phyloP scores from a whole-genome alignment of 1,140 invertebrate genomes.

The Papilio helenus region DNA sequence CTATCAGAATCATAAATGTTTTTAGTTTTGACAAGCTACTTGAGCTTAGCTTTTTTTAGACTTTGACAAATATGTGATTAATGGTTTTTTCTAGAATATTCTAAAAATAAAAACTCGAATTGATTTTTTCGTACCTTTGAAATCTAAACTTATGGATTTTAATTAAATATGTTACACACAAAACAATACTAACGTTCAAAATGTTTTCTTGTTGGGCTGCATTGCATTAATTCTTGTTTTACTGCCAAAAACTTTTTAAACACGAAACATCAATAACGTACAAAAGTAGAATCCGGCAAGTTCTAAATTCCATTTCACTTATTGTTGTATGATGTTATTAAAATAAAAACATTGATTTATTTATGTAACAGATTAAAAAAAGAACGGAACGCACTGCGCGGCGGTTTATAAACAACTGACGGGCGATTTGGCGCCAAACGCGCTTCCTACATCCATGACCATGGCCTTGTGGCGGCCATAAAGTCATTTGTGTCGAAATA shows the following conservation, averaged over 20 bases:
- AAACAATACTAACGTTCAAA: constrained; percentile 28
- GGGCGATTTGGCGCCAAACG: constrained; percentile 43
- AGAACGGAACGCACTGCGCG: constrained; percentile 40
- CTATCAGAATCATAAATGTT: no score
- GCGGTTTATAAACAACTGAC: constrained; percentile 48
- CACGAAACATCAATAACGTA: not conserved
- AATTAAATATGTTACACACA: not conserved
- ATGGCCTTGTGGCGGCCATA: constrained; percentile 54
- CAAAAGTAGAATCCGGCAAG: not conserved
- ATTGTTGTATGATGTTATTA: not conserved
- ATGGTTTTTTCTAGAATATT: no score
- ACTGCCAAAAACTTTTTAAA: constrained; percentile 6
- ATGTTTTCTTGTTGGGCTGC: constrained; percentile 9
- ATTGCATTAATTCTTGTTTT: constrained; percentile 29
- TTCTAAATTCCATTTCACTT: constrained; percentile 20
- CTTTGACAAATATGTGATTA: no score
- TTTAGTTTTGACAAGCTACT: no score
- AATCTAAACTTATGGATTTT: no score
- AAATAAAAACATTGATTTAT: constrained; percentile 14
- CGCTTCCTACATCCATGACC: constrained; percentile 56
- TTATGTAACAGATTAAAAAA: constrained; percentile 29
- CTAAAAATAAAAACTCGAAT: no score
- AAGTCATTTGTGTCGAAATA: no score
- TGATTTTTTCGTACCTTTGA: no score
- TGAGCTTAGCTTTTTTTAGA: no score